Evolutionary conservation across 2,888 invertebrate genomes (phyloP).

Genomic region (Phalera bucephala): DNA sequence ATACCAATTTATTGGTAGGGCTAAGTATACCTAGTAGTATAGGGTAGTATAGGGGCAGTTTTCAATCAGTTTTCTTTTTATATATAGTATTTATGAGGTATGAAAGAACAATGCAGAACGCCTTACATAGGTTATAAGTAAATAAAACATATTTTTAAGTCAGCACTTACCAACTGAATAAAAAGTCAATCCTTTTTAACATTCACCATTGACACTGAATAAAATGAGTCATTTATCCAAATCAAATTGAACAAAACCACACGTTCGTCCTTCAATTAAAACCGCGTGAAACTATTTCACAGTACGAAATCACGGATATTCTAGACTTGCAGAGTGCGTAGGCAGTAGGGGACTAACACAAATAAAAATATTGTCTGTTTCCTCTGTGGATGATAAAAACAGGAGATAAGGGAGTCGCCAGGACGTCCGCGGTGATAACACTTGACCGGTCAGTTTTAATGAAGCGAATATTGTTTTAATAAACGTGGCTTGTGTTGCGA

Average conservation of each 20-base stretch:
- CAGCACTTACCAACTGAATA: too few species aligned
- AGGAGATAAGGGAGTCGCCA: slow-evolving; percentile 48
- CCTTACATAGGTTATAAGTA: too few species aligned
- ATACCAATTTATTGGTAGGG: too few species aligned
- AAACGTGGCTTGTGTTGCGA: background rate
- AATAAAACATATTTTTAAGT: too few species aligned
- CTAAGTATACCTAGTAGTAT: too few species aligned
- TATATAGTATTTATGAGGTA: too few species aligned
- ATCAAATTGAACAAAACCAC: slow-evolving; percentile 27
- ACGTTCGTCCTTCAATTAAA: slow-evolving; percentile 45
- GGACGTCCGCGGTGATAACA: slow-evolving; percentile 74
- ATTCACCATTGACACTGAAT: too few species aligned
- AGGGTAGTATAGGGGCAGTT: too few species aligned
- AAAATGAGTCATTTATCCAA: too few species aligned
- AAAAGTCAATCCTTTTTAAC: too few species aligned
- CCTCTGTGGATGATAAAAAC: slow-evolving; percentile 64
- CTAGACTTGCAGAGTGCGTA: slow-evolving; percentile 52
- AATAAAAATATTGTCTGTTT: slow-evolving; percentile 76
- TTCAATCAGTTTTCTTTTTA: too few species aligned
- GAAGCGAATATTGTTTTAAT: slow-evolving; percentile 36
- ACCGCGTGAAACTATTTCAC: slow-evolving; percentile 49
- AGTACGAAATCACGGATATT: slow-evolving; percentile 47
- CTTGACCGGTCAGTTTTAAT: slow-evolving; percentile 61
- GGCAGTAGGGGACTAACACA: slow-evolving; percentile 57
- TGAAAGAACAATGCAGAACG: too few species aligned